Evolutionary conservation across 2,113 vertebrate genomes (phyloP).

Genomic region (Phyllostomus discolor): DNA sequence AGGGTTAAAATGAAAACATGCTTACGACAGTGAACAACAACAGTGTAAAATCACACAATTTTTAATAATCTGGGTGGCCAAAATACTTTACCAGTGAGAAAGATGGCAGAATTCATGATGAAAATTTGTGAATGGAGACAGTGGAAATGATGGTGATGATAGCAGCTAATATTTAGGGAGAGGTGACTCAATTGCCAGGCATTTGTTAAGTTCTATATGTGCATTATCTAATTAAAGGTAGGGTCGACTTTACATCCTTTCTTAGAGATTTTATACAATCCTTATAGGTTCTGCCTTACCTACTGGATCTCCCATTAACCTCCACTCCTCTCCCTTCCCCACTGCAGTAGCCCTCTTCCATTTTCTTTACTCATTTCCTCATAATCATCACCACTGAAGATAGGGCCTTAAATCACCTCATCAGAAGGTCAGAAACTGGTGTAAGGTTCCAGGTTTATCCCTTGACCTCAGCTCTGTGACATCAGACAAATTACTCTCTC

Average conservation of each 20-base stretch:
- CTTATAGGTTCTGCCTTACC: neutral
- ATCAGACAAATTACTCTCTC: neutral
- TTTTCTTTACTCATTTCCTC: neutral
- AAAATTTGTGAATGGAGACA: neutral
- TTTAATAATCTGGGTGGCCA: neutral
- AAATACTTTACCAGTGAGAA: neutral
- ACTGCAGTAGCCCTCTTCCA: neutral
- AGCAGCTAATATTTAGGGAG: neutral
- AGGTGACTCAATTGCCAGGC: neutral
- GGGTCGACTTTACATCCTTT: neutral
- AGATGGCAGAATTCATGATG: neutral
- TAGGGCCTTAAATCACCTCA: neutral
- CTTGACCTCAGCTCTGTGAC: neutral
- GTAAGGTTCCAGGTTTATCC: neutral
- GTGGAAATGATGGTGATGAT: neutral
- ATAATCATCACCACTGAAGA: neutral
- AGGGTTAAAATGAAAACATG: neutral
- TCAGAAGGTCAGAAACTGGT: neutral
- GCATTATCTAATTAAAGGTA: neutral
- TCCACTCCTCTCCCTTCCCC: neutral
- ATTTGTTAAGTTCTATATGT: neutral
- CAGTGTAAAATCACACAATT: neutral
- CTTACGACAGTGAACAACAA: neutral
- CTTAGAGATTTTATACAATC: neutral
- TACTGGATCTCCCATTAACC: neutral